Evolutionary conservation across 1,140 invertebrate genomes (phyloP).

Genomic region (Rhizoglyphus robini): DNA sequence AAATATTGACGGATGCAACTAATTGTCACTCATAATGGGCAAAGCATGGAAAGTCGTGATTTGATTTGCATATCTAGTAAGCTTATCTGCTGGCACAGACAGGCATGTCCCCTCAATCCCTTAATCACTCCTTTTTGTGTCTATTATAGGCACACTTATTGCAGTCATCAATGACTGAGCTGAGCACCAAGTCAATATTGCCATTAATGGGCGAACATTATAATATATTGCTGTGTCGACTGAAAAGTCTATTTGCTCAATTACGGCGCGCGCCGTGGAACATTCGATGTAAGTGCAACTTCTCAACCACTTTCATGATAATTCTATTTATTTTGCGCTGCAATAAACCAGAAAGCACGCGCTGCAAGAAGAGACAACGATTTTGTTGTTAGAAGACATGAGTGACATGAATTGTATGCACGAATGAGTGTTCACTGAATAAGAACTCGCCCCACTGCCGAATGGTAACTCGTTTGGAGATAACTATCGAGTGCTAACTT

Average conservation of each 20-base stretch:
- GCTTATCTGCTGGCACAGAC: no score
- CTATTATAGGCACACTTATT: not conserved
- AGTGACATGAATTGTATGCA: conserved; percentile 18
- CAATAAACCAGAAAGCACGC: conserved; percentile 19
- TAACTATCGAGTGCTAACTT: not conserved
- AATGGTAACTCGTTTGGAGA: conserved; percentile 35
- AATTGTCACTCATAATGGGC: not conserved
- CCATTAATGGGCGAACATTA: conserved; percentile 3
- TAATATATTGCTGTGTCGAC: not conserved
- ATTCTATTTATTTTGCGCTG: not conserved
- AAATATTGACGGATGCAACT: not conserved
- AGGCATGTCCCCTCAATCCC: not conserved
- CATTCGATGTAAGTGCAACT: conserved; percentile 21
- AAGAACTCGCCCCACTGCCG: conserved; percentile 63
- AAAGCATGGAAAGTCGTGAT: not conserved
- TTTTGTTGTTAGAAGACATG: conserved; percentile 19
- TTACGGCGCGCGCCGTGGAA: not conserved
- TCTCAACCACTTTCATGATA: not conserved
- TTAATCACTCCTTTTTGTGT: not conserved
- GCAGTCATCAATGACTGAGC: not conserved
- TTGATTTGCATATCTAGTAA: conserved; percentile 9
- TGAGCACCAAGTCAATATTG: conserved; percentile 12
- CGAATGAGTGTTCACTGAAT: conserved; percentile 39
- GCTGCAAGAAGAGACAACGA: conserved; percentile 20
- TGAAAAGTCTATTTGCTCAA: not conserved